Evolutionary conservation across 2,797 vertebrate genomes (phyloP), one percentile per base, ranked within the genome.

Genomic region (Ciconia nigra): DNA sequence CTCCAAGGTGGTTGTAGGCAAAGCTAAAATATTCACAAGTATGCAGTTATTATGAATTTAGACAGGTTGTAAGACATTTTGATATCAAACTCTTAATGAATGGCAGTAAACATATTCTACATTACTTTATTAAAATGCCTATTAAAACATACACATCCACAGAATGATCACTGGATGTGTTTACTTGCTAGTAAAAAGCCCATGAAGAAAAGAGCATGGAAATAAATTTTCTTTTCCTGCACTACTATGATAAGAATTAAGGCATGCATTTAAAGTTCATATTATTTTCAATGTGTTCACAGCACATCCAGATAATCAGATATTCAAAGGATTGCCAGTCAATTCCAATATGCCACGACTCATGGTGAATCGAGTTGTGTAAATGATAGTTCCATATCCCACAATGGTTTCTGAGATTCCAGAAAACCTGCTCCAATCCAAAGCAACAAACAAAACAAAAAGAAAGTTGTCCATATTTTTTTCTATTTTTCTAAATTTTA

Each of bases 31-130:
- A 96, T 95, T 96, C 93, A 93, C 94, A 97, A 96, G 89, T 95
- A 86, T 96, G 95, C 81, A 94, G 95, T 90, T 96, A 96, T 96
- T 97, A 95, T 93, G 92, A 96, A 97, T 96, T 97, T 97, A 95
- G 94, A 92, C 95, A 97, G 97, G 96, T 97, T 96, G 96, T 97
- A 97, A 97, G 93, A 97, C 96, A 97, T 97, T 97, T 96, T 93
- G 92, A 96, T 96, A 97, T 95, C 93, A 91, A 96, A 93, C 92
- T 90, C 84, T 92, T 97, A 97, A 96, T 95, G 95, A 97, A 97
- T 95, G 88, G 92, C 82, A 94, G 94, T 89, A 97, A 97, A 97
- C 94, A 96, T 93, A 97, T 92, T 96, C 93, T 89, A 96, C 95
- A 93, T 93, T 93, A 96, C 92, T 96, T 96, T 97, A 95, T 96